Evolutionary conservation across 2,888 invertebrate species (phyloP).

Genomic region (Lithophane socia): DNA sequence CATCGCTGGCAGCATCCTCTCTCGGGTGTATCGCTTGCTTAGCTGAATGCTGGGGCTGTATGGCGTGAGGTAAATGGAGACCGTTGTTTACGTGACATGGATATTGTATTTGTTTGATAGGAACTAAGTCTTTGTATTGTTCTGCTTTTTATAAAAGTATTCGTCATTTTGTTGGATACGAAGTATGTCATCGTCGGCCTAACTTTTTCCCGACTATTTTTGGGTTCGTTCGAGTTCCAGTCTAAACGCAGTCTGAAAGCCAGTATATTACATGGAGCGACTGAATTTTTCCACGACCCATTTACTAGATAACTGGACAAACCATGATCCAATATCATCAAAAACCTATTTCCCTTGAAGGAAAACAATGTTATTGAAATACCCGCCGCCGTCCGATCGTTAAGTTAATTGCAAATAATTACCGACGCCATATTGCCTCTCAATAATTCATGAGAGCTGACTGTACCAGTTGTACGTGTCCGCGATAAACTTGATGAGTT

Average conservation of each 20-base stretch:
- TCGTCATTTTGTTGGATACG: background rate
- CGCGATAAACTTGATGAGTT: background rate
- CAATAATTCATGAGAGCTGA: constrained; percentile 56
- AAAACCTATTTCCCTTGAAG: constrained; percentile 26
- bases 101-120: constrained; percentile 35
- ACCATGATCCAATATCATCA: constrained; percentile 15
- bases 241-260: too few relatives aligned
- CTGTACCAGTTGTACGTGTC: background rate
- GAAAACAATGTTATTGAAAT: constrained; percentile 32
- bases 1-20: constrained; percentile 8
- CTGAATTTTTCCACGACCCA: background rate
- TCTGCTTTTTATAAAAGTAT: background rate
- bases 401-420: constrained; percentile 61
- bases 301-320: background rate
- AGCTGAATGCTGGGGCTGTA: constrained; percentile 20
- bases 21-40: constrained; percentile 15
- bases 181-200: background rate
- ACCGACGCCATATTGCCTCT: constrained; percentile 45
- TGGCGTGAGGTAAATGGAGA: constrained; percentile 18
- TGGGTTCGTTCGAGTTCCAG: background rate
- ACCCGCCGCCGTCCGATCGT: constrained; percentile 37
- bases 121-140: background rate
- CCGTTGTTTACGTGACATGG: constrained; percentile 26
- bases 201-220: background rate
- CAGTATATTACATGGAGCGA: background rate